Percentiles rank a stretch among this genome's conserved stretches.
phyloP scores from a whole-genome alignment of 35 echinoderm and acorn worm species.

The Amphiura filiformis region DNA sequence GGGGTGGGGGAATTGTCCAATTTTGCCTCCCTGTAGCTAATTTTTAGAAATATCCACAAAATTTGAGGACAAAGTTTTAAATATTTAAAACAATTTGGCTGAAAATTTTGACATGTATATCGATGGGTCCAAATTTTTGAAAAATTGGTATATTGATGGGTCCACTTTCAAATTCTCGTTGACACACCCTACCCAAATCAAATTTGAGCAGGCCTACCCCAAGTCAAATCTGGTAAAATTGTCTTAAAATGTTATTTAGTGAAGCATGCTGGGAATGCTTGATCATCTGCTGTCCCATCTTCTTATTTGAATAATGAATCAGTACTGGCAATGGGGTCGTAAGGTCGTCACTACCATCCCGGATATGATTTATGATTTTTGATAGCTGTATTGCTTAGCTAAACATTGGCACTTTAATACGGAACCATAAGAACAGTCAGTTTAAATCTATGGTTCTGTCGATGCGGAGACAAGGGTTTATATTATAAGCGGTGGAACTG shows the following conservation, averaged over 20 bases:
- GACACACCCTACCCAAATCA: no score
- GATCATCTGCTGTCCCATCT: background rate
- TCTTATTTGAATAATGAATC: background rate
- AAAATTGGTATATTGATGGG: no score
- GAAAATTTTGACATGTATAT: no score
- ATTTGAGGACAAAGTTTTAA: background rate
- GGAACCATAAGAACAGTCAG: background rate
- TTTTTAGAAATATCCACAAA: background rate
- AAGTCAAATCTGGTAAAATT: no score
- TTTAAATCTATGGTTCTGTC: constrained; percentile 4
- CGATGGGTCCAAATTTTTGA: no score
- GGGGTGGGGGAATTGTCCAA: no score
- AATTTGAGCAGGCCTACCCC: no score
- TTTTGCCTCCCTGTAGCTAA: no score
- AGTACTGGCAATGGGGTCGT: background rate
- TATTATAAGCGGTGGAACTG: background rate
- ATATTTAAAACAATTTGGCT: background rate
- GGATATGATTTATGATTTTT: constrained; percentile 12
- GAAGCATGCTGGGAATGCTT: background rate
- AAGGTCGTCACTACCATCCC: constrained; percentile 8
- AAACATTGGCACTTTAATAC: background rate
- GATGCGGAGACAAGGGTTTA: background rate
- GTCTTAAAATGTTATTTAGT: background rate
- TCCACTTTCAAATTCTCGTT: no score
- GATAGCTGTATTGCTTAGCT: background rate